Evolutionary conservation across 1,140 invertebrate species (phyloP).

Genomic region (Drosophila varians): DNA sequence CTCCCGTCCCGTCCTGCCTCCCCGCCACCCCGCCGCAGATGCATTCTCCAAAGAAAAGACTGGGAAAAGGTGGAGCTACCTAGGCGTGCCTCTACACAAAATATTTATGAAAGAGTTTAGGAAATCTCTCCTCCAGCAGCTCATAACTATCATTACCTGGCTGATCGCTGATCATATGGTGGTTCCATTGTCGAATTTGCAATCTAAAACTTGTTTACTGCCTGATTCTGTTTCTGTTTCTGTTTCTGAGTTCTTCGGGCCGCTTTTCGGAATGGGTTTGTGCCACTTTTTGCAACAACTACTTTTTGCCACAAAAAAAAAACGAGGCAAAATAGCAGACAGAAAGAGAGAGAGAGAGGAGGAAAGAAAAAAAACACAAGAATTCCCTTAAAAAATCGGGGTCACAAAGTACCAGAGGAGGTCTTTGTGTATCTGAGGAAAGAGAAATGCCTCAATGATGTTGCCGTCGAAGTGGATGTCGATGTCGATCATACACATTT

Average conservation of each 20-base stretch:
- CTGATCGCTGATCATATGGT: constrained; percentile 75
- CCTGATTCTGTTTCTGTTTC: constrained; percentile 20
- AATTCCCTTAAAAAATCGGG: constrained; percentile 70
- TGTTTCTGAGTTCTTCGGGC: constrained; percentile 20
- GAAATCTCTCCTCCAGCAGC: constrained; percentile 15
- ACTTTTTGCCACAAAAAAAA: constrained; percentile 35
- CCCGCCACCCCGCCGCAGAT: no score
- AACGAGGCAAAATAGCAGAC: constrained; percentile 21
- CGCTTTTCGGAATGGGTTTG: constrained; percentile 73
- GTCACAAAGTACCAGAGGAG: constrained; percentile 53
- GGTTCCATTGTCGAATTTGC: constrained; percentile 79
- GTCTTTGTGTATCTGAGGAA: constrained; percentile 11
- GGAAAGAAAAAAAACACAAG: constrained; percentile 44
- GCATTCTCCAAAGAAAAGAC: constrained; percentile 22
- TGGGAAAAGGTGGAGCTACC: constrained; percentile 14
- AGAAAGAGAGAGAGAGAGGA: constrained; percentile 2
- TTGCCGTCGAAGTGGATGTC: not conserved
- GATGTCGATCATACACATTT: not conserved
- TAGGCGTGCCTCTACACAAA: constrained; percentile 52
- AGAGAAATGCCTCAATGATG: constrained; percentile 45
- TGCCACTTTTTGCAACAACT: constrained; percentile 71
- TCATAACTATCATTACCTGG: constrained; percentile 70
- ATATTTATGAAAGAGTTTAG: constrained; percentile 38
- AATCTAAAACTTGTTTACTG: constrained; percentile 71
- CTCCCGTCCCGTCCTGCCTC: no score